Conservation (phyloP, 2,113 vertebrate genomes). For the Daphoenositta chrysoptera region DNA sequence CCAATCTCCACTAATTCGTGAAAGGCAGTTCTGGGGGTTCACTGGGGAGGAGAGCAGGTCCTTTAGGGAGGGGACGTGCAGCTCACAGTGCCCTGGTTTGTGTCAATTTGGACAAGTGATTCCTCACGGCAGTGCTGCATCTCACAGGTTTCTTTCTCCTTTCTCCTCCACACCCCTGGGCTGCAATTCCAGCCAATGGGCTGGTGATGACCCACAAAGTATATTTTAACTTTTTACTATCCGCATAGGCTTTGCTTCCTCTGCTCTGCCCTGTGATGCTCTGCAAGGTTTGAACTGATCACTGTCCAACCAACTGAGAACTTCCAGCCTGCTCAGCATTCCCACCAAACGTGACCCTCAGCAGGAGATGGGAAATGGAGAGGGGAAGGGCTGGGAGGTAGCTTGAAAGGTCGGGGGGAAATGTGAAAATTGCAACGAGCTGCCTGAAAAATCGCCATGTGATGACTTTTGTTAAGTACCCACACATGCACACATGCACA, state of each 20-base stretch:
- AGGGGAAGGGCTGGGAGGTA: background rate
- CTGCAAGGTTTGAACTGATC: background rate
- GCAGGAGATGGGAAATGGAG: background rate
- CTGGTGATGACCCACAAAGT: background rate
- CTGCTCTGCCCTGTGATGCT: background rate
- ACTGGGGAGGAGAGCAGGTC: background rate
- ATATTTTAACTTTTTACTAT: background rate
- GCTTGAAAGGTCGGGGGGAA: background rate
- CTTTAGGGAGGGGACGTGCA: background rate
- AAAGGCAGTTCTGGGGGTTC: background rate
- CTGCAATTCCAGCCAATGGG: background rate
- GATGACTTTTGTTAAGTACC: background rate
- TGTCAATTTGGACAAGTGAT: background rate
- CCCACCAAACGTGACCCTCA: background rate
- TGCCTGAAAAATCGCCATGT: background rate
- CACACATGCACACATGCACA: conserved; percentile 28
- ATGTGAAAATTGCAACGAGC: background rate
- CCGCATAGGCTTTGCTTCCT: background rate
- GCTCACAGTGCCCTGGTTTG: background rate
- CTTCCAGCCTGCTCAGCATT: background rate
- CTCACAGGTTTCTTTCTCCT: background rate
- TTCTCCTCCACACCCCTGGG: background rate
- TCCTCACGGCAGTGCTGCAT: background rate
- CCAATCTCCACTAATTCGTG: background rate
- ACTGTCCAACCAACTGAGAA: background rate